Base-by-base conservation (phyloP, 2,113 vertebrate species). In the Illadopsis cleaveri region DNA sequence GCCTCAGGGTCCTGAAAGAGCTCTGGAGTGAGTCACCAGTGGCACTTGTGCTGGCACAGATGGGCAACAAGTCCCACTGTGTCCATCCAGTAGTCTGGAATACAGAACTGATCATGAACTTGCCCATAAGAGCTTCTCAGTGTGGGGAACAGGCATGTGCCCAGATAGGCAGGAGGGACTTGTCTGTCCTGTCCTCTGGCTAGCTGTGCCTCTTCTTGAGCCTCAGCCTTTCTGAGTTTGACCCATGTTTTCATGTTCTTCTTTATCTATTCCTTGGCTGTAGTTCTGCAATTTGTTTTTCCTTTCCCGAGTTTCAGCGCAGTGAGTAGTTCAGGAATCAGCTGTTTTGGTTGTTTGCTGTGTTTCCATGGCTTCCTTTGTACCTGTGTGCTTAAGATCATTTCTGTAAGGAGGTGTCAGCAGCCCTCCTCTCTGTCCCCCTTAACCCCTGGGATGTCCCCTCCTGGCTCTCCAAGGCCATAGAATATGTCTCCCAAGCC, bases 101-200 rank as follows among this genome's bases (percentile, higher is more conserved):
- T 10, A 33, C 6, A 50, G 45, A 44, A 56, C 35, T 87, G 53
- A 25, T 12, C 47, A 60, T 12, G 53, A 71, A 23, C 28, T 73
- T 0, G 0, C 8, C 31, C 48, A 12, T 10, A 14, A 68, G 6
- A 12, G 25, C 12, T 82, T 48, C 50, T 42, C 42, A 33, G 38
- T 11, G 35, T 38, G 40, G 47, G 35, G 1, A 5, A 33, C 1
- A 3, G 40, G 56, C 12, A 5, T 1, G 17, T 73, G 19, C 22
- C 65, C 69, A 56, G 72, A 31, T 38, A 66, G 68, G 76, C 31
- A 72, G n/a, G 37, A 53, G 20, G n/a, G 22, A 23, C 42, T 53
- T 31, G 57, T 54, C 58, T 86, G 33, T 65, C 42, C 25, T 50
- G 20, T 69, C 5, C 57, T 80, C 64, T 89, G 83, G 18, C 18